Percentiles rank a stretch among this genome's conserved stretches.
Evolutionary conservation across 53 echinoderm and acorn worm species (phyloP).

Genomic region (Arbacia lixula): DNA sequence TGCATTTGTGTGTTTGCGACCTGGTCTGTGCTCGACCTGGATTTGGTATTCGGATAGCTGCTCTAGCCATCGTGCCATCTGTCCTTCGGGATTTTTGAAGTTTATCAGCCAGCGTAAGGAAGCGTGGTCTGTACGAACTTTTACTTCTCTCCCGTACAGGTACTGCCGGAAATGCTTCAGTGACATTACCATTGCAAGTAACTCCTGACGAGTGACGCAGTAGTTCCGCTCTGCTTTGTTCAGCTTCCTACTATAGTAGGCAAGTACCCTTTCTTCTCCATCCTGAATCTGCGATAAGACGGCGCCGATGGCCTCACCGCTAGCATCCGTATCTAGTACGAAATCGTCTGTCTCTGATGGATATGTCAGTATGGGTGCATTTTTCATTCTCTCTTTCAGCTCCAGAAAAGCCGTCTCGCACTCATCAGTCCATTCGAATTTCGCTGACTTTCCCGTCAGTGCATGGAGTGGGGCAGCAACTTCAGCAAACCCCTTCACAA

Average conservation of each 20-base stretch:
- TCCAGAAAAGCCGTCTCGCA: slow-evolving; percentile 38
- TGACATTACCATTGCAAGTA: slow-evolving; percentile 52
- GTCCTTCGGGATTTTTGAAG: slow-evolving; percentile 59
- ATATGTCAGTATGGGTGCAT: slow-evolving; percentile 42
- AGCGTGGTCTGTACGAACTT: slow-evolving; percentile 46
- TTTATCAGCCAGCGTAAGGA: slow-evolving; percentile 49
- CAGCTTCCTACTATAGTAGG: slow-evolving; percentile 40
- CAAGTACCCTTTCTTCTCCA: slow-evolving; percentile 34
- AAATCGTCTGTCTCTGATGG: slow-evolving; percentile 12
- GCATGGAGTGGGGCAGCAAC: slow-evolving; percentile 51
- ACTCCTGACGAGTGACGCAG: slow-evolving; percentile 52
- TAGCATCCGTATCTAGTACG: slow-evolving; percentile 69
- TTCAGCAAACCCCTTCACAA: slow-evolving; percentile 38
- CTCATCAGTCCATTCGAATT: slow-evolving; percentile 20
- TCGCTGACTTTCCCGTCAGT: slow-evolving; percentile 31
- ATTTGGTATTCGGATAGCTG: slow-evolving; percentile 36
- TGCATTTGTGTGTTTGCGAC: slow-evolving; percentile 50
- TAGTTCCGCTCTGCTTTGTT: slow-evolving; percentile 44
- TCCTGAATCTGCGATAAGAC: slow-evolving; percentile 55
- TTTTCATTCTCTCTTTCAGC: slow-evolving; percentile 17
- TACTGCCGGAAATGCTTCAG: slow-evolving; percentile 55
- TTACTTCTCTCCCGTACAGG: slow-evolving; percentile 30
- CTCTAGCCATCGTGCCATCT: slow-evolving; percentile 58
- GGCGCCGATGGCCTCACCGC: slow-evolving; percentile 53
- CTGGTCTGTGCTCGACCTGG: slow-evolving; percentile 47